These are phyloP conservation scores for Hydrotaea cyrtoneurina DNA, from an alignment of 2,888 invertebrate species.

Conservation along the genomic window DNA sequence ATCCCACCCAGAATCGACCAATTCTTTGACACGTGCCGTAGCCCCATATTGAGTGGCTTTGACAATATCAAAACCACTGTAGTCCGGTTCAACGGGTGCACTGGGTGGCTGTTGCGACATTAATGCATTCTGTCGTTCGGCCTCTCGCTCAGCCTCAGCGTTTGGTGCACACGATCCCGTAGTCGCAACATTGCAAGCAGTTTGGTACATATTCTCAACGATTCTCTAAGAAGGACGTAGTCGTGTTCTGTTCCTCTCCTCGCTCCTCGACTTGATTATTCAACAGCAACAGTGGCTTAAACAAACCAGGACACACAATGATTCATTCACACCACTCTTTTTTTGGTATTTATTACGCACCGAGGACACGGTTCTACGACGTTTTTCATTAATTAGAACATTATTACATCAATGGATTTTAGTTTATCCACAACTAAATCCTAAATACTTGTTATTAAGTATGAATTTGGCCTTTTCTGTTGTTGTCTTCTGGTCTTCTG, in stretches of 20 bases:
- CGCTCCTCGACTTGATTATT: neutral
- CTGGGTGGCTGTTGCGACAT: conserved; percentile 84
- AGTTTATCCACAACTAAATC: neutral
- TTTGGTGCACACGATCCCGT: conserved; percentile 83
- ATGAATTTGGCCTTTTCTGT: no score
- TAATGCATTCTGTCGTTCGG: conserved; percentile 81
- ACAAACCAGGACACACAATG: conserved; percentile 10
- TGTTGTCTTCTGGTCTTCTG: neutral
- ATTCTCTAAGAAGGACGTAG: conserved; percentile 52
- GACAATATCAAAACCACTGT: conserved; percentile 93
- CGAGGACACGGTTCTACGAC: conserved; percentile 1
- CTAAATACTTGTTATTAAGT: neutral
- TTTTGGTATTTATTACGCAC: conserved; percentile 55
- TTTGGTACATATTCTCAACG: conserved; percentile 85
- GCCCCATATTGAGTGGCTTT: conserved; percentile 98
- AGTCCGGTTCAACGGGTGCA: conserved; percentile 86
- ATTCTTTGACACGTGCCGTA: conserved; percentile 89
- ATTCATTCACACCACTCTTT: conserved; percentile 66
- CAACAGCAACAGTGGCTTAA: neutral
- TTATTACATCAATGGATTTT: conserved; percentile 26
- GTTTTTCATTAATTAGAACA: conserved; percentile 54
- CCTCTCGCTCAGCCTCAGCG: conserved; percentile 83
- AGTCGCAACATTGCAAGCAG: conserved; percentile 87
- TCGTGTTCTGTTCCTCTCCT: conserved; percentile 56
- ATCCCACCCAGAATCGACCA: conserved; percentile 95